phyloP scores from a whole-genome alignment of 35 echinoderm and acorn worm species.

The Diadema setosum region DNA sequence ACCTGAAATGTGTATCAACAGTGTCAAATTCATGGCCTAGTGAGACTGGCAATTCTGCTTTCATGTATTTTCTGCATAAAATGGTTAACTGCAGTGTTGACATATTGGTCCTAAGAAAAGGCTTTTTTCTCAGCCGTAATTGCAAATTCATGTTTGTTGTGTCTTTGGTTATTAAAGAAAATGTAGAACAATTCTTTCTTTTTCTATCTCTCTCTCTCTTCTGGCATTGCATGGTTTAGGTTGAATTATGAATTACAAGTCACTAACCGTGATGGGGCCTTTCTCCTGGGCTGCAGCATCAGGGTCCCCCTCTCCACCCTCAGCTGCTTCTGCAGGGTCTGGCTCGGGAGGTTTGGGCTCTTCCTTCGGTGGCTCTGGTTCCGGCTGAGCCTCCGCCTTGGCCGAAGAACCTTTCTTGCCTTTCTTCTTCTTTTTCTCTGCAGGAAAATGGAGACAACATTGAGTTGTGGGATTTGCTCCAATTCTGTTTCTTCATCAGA shows the following conservation, averaged over 20 bases:
- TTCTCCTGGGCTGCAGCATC: slow-evolving; percentile 62
- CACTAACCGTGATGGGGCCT: slow-evolving; percentile 65
- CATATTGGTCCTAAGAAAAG: too few relatives aligned
- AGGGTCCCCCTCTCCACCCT: slow-evolving; percentile 13
- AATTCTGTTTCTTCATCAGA: too few relatives aligned
- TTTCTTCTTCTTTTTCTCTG: slow-evolving; percentile 91
- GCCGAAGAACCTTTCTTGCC: slow-evolving; percentile 67
- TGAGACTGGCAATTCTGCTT: too few relatives aligned
- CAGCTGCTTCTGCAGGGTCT: not conserved
- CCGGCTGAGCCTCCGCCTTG: slow-evolving; percentile 57
- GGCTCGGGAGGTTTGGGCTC: slow-evolving; percentile 50
- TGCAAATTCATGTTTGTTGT: too few relatives aligned
- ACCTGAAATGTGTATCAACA: too few relatives aligned
- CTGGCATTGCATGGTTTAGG: not conserved
- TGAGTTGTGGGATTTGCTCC: too few relatives aligned
- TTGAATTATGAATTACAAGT: not conserved
- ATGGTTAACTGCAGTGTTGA: too few relatives aligned
- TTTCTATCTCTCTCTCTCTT: not conserved
- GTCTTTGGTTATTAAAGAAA: too few relatives aligned
- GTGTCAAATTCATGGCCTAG: too few relatives aligned
- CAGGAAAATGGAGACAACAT: not conserved
- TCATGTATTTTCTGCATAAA: too few relatives aligned
- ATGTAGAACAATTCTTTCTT: too few relatives aligned
- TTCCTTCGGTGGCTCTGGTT: slow-evolving; percentile 42
- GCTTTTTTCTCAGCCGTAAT: too few relatives aligned